Evolutionary conservation across 2,797 vertebrate species (phyloP).

Genomic region (Vespertilio murinus): DNA sequence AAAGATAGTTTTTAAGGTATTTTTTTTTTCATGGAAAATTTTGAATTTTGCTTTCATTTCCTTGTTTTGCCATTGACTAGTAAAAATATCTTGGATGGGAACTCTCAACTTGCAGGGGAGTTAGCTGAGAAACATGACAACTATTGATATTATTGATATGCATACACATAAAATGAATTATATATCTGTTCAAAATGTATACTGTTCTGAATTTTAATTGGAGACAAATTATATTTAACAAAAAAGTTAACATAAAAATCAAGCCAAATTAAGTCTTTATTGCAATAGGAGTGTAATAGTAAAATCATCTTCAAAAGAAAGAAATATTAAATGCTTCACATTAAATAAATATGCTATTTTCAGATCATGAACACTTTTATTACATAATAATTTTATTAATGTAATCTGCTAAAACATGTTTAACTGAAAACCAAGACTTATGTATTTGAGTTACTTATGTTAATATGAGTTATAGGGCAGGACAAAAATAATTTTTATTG

Average conservation of each 20-base stretch:
- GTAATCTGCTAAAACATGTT: background rate
- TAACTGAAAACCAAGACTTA: background rate
- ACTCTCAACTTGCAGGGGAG: background rate
- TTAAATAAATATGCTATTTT: slow-evolving; percentile 35
- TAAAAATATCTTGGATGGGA: background rate
- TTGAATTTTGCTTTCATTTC: background rate
- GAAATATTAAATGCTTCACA: background rate
- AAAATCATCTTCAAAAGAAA: slow-evolving; percentile 32
- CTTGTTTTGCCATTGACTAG: background rate
- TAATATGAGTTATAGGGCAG: background rate
- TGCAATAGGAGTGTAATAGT: background rate
- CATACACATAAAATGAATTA: background rate
- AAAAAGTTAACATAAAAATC: background rate
- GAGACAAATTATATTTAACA: background rate
- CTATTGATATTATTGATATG: background rate
- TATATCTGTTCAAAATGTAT: background rate
- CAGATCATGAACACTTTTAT: background rate
- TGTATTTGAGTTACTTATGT: background rate
- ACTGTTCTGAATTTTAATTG: background rate
- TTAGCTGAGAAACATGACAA: background rate
- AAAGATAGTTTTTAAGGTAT: background rate
- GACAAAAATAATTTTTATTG: slow-evolving; percentile 57
- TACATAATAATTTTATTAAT: background rate
- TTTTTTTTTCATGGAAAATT: background rate
- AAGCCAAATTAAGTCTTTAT: background rate